phyloP scores from a whole-genome alignment of 2,113 vertebrate genomes.

The Carollia perspicillata region DNA sequence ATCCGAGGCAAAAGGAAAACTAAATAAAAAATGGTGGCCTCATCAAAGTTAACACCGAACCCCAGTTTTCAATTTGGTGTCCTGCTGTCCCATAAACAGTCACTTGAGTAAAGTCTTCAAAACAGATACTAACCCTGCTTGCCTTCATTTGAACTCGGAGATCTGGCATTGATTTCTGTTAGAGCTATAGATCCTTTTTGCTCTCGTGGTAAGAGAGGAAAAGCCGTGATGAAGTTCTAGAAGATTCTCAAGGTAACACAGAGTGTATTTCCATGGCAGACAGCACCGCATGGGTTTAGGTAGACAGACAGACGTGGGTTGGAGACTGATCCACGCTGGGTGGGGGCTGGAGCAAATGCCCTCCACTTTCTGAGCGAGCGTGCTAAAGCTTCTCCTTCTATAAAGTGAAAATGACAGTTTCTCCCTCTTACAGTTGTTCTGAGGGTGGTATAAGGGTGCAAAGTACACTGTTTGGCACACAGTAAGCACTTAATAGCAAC shows the following conservation, averaged over 20 bases:
- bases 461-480: not conserved
- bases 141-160: not conserved
- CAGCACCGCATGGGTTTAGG: not conserved
- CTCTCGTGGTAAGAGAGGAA: not conserved
- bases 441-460: not conserved
- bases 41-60: rapidly evolving
- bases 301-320: not conserved
- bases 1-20: not conserved
- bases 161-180: not conserved
- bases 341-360: not conserved
- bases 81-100: not conserved
- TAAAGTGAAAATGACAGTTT: not conserved
- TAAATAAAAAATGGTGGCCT: not conserved
- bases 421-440: not conserved
- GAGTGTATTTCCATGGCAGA: not conserved
- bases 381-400: not conserved
- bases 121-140: not conserved
- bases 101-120: not conserved
- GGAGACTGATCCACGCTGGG: not conserved
- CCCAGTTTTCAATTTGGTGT: not conserved
- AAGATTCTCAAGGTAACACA: conserved; percentile 10
- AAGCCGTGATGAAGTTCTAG: not conserved
- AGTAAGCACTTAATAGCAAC: not conserved
- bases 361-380: not conserved
- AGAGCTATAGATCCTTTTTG: not conserved